Conservation (phyloP, 2,113 vertebrate genomes). For the Cariama cristata region DNA sequence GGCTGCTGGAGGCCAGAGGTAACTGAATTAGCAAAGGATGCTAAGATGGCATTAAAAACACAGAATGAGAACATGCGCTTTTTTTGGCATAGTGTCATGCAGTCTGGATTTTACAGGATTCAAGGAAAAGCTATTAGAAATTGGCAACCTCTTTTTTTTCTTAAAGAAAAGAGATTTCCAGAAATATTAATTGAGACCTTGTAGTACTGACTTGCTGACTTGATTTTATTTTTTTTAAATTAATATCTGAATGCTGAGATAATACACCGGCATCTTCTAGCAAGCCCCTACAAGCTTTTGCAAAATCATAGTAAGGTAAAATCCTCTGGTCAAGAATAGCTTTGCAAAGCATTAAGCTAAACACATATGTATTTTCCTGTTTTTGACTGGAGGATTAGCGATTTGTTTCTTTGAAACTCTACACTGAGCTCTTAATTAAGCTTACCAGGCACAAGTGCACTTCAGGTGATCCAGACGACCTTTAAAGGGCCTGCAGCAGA, state of each 20-base stretch:
- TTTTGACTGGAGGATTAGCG: conserved; percentile 46
- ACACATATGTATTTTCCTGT: conserved; percentile 11
- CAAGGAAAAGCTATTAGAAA: not conserved
- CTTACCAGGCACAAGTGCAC: conserved; percentile 59
- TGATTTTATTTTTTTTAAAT: not conserved
- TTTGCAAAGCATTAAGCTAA: conserved; percentile 28
- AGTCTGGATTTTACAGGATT: not conserved
- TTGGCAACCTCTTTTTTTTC: not conserved
- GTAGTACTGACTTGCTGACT: not conserved
- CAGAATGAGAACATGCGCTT: not conserved
- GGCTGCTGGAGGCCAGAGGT: not conserved
- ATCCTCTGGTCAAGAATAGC: not conserved
- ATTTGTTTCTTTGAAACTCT: conserved; percentile 42
- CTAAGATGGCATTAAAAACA: not conserved
- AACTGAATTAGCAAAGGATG: not conserved
- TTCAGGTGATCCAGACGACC: conserved; percentile 70
- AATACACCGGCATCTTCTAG: not conserved
- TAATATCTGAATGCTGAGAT: not conserved
- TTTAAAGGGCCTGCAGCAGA: conserved; percentile 72
- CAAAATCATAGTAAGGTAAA: not conserved
- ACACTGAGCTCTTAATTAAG: conserved; percentile 54
- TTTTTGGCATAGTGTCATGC: not conserved
- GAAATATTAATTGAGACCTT: not conserved
- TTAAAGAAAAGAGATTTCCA: not conserved
- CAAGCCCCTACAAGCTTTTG: not conserved